Conservation (phyloP, 2,113 vertebrate genomes). For the Lagopus muta region DNA sequence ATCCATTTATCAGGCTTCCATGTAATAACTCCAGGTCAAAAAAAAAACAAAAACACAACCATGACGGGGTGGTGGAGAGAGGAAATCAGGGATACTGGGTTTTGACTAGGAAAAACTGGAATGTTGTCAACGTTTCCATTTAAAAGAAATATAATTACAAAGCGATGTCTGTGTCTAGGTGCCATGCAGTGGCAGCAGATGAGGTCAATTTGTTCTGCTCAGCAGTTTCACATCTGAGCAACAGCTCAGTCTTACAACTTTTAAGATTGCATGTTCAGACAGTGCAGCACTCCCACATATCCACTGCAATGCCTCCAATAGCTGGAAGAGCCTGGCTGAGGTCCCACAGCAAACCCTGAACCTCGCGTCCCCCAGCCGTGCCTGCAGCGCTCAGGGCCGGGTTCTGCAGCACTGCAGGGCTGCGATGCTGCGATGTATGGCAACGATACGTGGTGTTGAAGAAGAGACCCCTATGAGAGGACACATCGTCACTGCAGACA, state of each 20-base stretch:
- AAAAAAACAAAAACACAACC: neutral
- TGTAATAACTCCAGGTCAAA: conserved; percentile 23
- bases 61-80: neutral
- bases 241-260: neutral
- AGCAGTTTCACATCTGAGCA: neutral
- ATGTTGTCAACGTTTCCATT: conserved; percentile 43
- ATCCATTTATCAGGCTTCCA: conserved; percentile 65
- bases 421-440: accelerated
- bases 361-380: accelerated
- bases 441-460: accelerated
- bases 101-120: neutral
- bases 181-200: neutral
- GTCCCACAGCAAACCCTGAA: neutral
- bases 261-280: neutral
- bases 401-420: accelerated
- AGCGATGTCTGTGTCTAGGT: conserved; percentile 33
- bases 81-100: neutral
- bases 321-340: neutral
- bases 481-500: neutral
- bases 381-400: neutral
- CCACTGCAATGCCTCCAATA: neutral
- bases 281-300: neutral
- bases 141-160: conserved; percentile 18
- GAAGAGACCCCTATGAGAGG: neutral
- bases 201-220: conserved; percentile 23